Base-by-base conservation (phyloP, 2,113 vertebrate species). In the Cavia porcellus region DNA sequence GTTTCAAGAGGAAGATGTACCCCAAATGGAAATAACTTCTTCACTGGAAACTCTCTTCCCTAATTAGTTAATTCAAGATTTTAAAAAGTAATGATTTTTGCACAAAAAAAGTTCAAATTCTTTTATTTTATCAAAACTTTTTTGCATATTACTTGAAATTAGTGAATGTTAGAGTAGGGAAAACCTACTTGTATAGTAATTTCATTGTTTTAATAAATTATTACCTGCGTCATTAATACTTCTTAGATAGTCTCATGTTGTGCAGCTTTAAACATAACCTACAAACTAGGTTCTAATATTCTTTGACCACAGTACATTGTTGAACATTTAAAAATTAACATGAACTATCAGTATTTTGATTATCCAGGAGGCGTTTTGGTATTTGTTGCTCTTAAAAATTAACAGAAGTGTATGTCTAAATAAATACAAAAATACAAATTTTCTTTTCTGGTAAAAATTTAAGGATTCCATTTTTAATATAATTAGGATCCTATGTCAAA, bases 341-440 rank as follows among this genome's bases (percentile, higher is more conserved):
- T 93, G 32, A 96, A 92, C 35, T 86, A 20, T 3, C 59, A 64
- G 75, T 62, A 30, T 89, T 80, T 90, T 83, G 35, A 52, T 77
- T 96, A 83, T 74, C 62, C n/a, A 89, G 45, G 84, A 86, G 28
- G 38, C 70, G n/a, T 86, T 77, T 86, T 92, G 52, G 13, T 72
- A 94, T 90, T 64, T 95, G 82, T 14, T 64, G 22, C 83, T 38
- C 35, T 93, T 96, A 66, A 89, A 72, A 92, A 84, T 61, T 28
- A 85, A 84, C 57, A 75, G 19, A n/a, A 92, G 90, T 61, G 32
- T 5, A 17, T 92, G 17, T 47, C 79, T 68, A 75, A 75, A 50
- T 77, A 90, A 82, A 87, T 66, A 89, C 30, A n/a, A 84, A 50
- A 83, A 3, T 55, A 79, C 7, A n/a, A 70, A 24, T 50, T 70